A percentile compares a stretch with the other conserved stretches of the same genome.
These are phyloP conservation scores for Drosophila novamexicana DNA, from an alignment of 1,140 invertebrate species.

Conservation along the genomic window DNA sequence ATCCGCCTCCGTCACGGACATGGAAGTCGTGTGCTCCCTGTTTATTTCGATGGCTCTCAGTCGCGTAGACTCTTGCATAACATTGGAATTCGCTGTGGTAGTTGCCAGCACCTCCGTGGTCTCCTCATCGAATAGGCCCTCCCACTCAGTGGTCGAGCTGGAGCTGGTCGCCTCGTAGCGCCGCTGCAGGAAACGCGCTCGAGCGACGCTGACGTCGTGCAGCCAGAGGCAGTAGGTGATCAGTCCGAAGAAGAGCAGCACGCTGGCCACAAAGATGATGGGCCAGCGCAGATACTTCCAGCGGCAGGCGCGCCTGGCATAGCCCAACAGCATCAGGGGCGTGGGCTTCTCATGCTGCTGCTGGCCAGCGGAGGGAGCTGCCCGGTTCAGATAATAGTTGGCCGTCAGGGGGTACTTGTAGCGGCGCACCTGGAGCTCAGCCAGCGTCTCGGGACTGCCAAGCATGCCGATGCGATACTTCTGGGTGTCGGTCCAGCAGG, in stretches of 20 bases:
- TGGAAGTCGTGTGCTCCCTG: slow-evolving; percentile 32
- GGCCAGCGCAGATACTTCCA: slow-evolving; percentile 82
- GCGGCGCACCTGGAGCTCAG: slow-evolving; percentile 77
- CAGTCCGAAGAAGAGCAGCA: slow-evolving; percentile 75
- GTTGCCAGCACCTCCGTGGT: slow-evolving; percentile 15
- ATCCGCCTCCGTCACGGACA: slow-evolving; percentile 16
- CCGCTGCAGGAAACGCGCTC: slow-evolving; percentile 66
- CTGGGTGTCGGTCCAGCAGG: slow-evolving; percentile 68
- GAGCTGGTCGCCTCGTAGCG: slow-evolving; percentile 59
- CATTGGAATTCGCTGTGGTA: slow-evolving; percentile 25
- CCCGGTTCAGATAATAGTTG: slow-evolving; percentile 73
- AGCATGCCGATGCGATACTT: slow-evolving; percentile 75
- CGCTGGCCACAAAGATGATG: slow-evolving; percentile 77
- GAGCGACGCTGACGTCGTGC: slow-evolving; percentile 76
- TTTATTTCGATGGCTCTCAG: slow-evolving; percentile 49
- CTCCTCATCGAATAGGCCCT: slow-evolving; percentile 38
- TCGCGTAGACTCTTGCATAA: slow-evolving; percentile 61
- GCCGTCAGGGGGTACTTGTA: slow-evolving; percentile 78
- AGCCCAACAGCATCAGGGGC: slow-evolving; percentile 60
- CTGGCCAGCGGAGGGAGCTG: not conserved
- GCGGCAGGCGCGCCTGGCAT: slow-evolving; percentile 66
- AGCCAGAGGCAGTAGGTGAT: slow-evolving; percentile 81
- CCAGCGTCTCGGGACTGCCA: slow-evolving; percentile 71
- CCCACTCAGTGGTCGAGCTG: slow-evolving; percentile 37
- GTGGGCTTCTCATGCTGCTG: slow-evolving; percentile 48